phyloP scores from a whole-genome alignment of 2,888 invertebrate species.

The Ochropleura plecta region DNA sequence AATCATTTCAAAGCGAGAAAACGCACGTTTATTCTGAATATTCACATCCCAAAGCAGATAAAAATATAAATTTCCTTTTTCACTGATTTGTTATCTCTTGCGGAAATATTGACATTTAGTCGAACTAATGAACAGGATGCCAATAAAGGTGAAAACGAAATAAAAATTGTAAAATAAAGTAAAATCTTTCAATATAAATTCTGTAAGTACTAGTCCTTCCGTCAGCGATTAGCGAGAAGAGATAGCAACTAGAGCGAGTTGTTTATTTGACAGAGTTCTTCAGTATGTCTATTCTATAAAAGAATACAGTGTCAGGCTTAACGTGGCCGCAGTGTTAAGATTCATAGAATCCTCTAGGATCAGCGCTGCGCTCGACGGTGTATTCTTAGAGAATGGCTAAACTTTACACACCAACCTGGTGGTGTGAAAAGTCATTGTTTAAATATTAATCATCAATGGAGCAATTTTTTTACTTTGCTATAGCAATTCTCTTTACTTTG shows the following conservation, averaged over 20 bases:
- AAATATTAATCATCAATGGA: too few species aligned
- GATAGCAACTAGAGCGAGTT: not conserved
- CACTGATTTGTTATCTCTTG: slow-evolving; percentile 46
- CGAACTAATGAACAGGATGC: slow-evolving; percentile 35
- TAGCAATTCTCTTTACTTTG: too few species aligned
- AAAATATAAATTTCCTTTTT: slow-evolving; percentile 52
- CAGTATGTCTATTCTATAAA: too few species aligned
- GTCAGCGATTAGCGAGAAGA: not conserved
- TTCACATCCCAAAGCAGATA: slow-evolving; percentile 25
- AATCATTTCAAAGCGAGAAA: slow-evolving; percentile 6
- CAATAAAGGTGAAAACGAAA: slow-evolving; percentile 40
- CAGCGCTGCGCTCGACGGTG: too few species aligned
- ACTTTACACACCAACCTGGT: too few species aligned
- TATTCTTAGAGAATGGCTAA: too few species aligned
- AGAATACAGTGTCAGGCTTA: too few species aligned
- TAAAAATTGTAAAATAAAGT: slow-evolving; percentile 14
- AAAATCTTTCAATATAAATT: slow-evolving; percentile 22
- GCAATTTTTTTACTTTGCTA: too few species aligned
- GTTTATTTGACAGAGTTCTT: not conserved
- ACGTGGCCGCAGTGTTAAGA: too few species aligned
- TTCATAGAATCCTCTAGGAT: too few species aligned
- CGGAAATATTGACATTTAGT: slow-evolving; percentile 51
- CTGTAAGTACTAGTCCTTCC: not conserved
- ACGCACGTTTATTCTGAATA: not conserved
- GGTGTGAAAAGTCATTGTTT: too few species aligned